Percentiles rank a stretch among this genome's conserved stretches.
Evolutionary conservation across 2,888 invertebrate genomes (phyloP).

Genomic region (Ophion ellenae): DNA sequence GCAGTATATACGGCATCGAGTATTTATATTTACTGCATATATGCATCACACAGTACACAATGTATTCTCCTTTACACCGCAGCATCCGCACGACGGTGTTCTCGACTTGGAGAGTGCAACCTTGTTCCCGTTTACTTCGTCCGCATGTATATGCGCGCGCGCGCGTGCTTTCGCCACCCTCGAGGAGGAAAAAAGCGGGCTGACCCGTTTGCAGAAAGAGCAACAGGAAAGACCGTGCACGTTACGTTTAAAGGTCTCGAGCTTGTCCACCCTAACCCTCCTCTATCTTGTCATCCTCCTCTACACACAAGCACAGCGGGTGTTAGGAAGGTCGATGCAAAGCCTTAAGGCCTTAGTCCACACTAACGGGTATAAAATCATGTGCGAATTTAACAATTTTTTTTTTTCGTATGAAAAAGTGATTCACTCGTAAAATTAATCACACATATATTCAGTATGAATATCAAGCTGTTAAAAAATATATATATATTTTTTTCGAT

Average conservation of each 20-base stretch:
- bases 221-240: slow-evolving; percentile 10
- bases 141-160: background rate
- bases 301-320: background rate
- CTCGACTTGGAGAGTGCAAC: slow-evolving; percentile 36
- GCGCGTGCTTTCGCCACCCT: slow-evolving; percentile 12
- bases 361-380: no score
- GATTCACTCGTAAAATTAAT: no score
- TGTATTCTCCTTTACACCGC: slow-evolving; percentile 24
- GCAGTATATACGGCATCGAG: background rate
- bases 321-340: no score
- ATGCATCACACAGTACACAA: slow-evolving; percentile 11
- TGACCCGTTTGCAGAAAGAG: slow-evolving; percentile 12
- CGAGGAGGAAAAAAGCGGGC: slow-evolving; percentile 23
- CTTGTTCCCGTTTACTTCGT: slow-evolving; percentile 27
- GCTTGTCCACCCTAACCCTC: slow-evolving; percentile 9
- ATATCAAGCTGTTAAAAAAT: no score
- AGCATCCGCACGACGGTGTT: slow-evolving; percentile 19
- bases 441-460: no score
- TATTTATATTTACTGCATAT: slow-evolving; percentile 7
- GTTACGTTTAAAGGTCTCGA: slow-evolving; percentile 26
- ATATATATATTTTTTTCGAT: no score
- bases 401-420: no score
- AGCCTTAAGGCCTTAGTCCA: no score
- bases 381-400: no score
- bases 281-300: slow-evolving; percentile 23